Base-by-base conservation (phyloP, 30 jellyfish, hydroid and myxozoan genomes). In the Clytia hemisphaerica region DNA sequence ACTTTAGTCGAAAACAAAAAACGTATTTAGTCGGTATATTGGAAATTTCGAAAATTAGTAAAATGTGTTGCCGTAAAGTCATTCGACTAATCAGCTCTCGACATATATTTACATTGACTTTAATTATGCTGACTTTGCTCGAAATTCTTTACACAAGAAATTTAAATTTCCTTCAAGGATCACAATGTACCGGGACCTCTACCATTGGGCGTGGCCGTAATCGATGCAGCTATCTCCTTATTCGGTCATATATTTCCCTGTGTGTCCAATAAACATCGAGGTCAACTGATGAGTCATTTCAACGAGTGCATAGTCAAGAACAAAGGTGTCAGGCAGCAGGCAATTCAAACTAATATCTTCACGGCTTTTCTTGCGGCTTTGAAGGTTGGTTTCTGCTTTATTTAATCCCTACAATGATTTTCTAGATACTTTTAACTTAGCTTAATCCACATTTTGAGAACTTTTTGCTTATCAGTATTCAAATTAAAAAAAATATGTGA, bases 131-230 rank as follows among this genome's bases (percentile, higher is more conserved):
- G n/a, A n/a, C n/a, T n/a, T n/a, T n/a, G n/a, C n/a, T n/a, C n/a
- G n/a, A n/a, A n/a, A n/a, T n/a, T n/a, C n/a, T n/a, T n/a, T n/a
- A n/a, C n/a, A n/a, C n/a, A n/a, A 33, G 21, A 24, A 31, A 31
- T 37, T 2, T 16, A 4, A 31, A 6, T 2, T 2, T 45, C 18
- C 16, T 44, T 63, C 9, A 28, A 86, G 98, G 93, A 63, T 45
- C 85, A 62, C 44, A 92, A 89, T 48, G 62, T 89, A 9, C 98
- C 98, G 7, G 98, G 98, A 14, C 98, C 98, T 3, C 80, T 89
- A 5, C 98, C 98, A n/a, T 91, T 89, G 36, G 98, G 98, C 28
- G 98, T 89, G 16, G 94, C 95, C n/a, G 98, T 89, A 27, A 82
- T 89, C 33, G 98, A 89, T 73, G 80, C 94, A 5, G 82, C 98